Percentiles rank a stretch among this genome's conserved stretches.
phyloP scores from a whole-genome alignment of 1,140 invertebrate species.

The Andricus grossulariae region DNA sequence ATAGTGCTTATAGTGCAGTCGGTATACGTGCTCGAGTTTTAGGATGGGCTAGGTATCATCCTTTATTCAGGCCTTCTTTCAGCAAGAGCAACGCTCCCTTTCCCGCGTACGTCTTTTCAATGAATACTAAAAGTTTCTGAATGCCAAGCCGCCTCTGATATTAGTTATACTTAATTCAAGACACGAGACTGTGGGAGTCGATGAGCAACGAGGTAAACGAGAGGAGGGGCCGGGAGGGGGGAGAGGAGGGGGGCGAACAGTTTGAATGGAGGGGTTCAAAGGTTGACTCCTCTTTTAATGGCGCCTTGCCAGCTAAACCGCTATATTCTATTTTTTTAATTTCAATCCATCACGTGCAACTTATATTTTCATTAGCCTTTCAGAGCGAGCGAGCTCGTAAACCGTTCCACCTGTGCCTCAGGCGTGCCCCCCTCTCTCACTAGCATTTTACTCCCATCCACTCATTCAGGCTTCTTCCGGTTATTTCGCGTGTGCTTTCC shows the following conservation, averaged over 20 bases:
- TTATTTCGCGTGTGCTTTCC: conserved; percentile 38
- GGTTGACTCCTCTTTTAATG: conserved; percentile 60
- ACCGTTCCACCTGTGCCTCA: conserved; percentile 65
- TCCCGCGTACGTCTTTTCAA: conserved; percentile 67
- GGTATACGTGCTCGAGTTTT: conserved; percentile 29
- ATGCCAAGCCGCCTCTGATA: conserved; percentile 66
- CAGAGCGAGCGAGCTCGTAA: conserved; percentile 63
- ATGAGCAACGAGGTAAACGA: conserved; percentile 49
- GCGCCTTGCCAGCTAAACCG: conserved; percentile 56
- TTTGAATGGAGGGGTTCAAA: conserved; percentile 56
- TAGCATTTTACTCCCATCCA: conserved; percentile 30
- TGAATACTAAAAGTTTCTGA: conserved; percentile 73
- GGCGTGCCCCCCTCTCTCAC: conserved; percentile 57
- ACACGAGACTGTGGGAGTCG: conserved; percentile 58
- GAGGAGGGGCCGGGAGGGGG: background rate
- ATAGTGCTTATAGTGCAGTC: conserved; percentile 35
- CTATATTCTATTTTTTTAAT: conserved; percentile 64
- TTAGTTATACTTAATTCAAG: conserved; percentile 75
- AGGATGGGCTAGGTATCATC: conserved; percentile 58
- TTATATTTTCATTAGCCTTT: conserved; percentile 74
- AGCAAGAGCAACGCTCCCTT: conserved; percentile 53
- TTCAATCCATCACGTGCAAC: conserved; percentile 71
- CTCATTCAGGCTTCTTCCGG: no score
- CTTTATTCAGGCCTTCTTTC: conserved; percentile 70
- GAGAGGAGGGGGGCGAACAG: conserved; percentile 16